A percentile compares a stretch with the other conserved stretches of the same genome.
Evolutionary conservation across 2,888 invertebrate species (phyloP).

Genomic region (Euplagia quadripunctaria): DNA sequence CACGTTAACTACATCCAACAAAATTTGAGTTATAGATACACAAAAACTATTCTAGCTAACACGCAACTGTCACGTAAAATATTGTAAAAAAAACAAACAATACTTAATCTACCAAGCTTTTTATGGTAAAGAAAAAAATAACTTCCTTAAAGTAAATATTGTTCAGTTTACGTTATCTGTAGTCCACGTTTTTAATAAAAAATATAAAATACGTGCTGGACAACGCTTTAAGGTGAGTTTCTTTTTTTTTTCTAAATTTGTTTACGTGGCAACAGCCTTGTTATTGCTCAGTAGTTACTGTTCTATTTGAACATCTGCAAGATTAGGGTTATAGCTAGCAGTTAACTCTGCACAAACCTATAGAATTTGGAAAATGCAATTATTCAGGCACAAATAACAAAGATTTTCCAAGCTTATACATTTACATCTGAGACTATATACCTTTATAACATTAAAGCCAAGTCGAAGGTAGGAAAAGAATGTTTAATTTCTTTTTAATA

Average conservation of each 20-base stretch:
- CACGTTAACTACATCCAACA: neutral
- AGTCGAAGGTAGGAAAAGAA: no score
- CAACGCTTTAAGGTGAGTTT: neutral
- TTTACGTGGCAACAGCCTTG: no score
- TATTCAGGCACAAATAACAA: no score
- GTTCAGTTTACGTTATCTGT: neutral
- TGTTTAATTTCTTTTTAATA: no score
- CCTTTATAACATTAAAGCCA: no score
- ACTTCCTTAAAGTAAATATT: slow-evolving; percentile 4
- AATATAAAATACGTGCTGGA: neutral
- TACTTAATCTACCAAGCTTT: neutral
- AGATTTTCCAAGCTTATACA: no score
- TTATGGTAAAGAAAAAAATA: neutral
- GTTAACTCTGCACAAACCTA: no score
- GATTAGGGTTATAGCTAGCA: no score
- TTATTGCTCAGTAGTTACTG: no score
- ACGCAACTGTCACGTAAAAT: neutral
- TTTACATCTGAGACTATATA: no score
- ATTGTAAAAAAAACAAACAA: slow-evolving; percentile 1
- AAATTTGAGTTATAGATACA: neutral
- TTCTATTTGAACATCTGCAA: no score
- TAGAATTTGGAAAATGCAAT: no score
- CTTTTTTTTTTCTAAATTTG: neutral
- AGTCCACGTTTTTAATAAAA: neutral
- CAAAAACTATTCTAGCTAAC: neutral